A percentile compares a stretch with the other conserved stretches of the same genome.
These are phyloP conservation scores for Mongoloraphidia duomilia DNA, from an alignment of 2,888 invertebrate species.

Conservation along the genomic window DNA sequence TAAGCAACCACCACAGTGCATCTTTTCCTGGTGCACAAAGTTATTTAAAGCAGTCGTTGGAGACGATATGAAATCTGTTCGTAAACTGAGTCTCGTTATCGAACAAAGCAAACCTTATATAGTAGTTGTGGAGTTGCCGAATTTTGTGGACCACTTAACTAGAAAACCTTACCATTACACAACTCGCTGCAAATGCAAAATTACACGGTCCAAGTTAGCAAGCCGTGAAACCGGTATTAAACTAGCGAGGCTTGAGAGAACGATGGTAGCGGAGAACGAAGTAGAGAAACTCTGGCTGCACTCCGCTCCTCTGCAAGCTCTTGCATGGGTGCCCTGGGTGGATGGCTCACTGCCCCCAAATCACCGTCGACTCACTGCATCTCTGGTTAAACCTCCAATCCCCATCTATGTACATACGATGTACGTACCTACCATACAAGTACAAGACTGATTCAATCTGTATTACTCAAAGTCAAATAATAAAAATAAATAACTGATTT, in stretches of 20 bases:
- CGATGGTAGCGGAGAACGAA: slow-evolving; percentile 8
- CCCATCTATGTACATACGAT: too few species aligned
- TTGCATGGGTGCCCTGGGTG: not conserved
- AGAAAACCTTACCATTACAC: slow-evolving; percentile 42
- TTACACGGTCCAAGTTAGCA: slow-evolving; percentile 43
- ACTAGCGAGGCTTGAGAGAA: slow-evolving; percentile 17
- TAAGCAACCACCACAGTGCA: too few species aligned
- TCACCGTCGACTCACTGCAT: not conserved
- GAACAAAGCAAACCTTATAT: slow-evolving; percentile 32
- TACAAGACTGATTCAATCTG: too few species aligned
- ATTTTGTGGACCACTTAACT: slow-evolving; percentile 48
- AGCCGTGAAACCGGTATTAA: slow-evolving; percentile 37
- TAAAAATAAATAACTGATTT: too few species aligned
- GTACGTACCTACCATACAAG: too few species aligned
- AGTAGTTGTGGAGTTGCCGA: slow-evolving; percentile 31
- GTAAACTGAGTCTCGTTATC: not conserved
- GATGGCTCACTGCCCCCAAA: not conserved
- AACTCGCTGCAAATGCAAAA: slow-evolving; percentile 39
- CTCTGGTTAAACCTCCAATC: too few species aligned
- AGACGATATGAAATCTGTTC: not conserved
- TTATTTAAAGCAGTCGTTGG: not conserved
- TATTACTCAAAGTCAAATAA: too few species aligned
- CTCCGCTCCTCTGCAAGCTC: not conserved
- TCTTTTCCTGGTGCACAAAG: too few species aligned
- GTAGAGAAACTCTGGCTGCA: not conserved